phyloP scores from a whole-genome alignment of 2,888 invertebrate species.

The Abrostola triplasia region DNA sequence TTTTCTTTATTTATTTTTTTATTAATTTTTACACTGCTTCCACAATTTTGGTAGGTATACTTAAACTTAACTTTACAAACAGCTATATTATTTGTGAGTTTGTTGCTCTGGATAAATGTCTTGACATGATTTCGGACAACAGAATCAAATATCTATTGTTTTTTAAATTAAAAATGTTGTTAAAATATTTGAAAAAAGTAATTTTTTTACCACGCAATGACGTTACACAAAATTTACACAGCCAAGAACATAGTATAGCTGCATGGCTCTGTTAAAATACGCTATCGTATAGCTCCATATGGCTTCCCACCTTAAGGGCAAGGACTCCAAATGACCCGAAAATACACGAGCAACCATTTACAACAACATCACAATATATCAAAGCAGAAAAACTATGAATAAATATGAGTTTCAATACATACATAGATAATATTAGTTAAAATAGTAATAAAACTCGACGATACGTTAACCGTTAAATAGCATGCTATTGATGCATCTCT shows the following conservation, averaged over 20 bases:
- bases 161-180: too few relatives aligned
- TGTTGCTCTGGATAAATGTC: too few relatives aligned
- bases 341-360: conserved; percentile 25
- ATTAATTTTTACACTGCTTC: too few relatives aligned
- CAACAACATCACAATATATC: conserved; percentile 38
- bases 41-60: too few relatives aligned
- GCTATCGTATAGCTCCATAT: background rate
- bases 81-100: too few relatives aligned
- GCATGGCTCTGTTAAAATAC: background rate
- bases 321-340: conserved; percentile 33
- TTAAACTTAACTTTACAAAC: too few relatives aligned
- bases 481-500: conserved; percentile 34
- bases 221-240: background rate
- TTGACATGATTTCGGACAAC: too few relatives aligned
- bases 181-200: too few relatives aligned
- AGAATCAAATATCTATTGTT: too few relatives aligned
- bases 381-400: conserved; percentile 50
- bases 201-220: too few relatives aligned
- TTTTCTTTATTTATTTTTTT: too few relatives aligned
- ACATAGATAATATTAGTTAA: conserved; percentile 31
- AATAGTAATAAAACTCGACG: conserved; percentile 38
- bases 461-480: conserved; percentile 23
- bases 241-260: conserved; percentile 3
- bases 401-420: conserved; percentile 47
- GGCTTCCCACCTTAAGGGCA: conserved; percentile 17